Conservation (phyloP, 2,888 invertebrate species). For the Plebejus argus region DNA sequence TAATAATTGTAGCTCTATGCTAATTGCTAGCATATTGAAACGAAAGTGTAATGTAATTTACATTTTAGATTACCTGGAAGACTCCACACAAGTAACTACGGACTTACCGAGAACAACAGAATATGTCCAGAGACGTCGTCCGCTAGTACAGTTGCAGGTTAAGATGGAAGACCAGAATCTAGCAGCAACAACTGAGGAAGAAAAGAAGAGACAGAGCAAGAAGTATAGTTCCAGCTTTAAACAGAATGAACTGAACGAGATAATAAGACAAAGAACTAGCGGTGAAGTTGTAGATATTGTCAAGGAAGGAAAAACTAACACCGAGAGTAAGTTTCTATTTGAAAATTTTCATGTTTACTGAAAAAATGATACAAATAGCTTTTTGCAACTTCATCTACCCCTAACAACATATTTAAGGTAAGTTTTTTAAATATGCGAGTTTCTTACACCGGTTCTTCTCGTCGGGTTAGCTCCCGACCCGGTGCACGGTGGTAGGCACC, state of each 20-base stretch:
- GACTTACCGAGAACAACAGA: slow-evolving; percentile 47
- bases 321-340: slow-evolving; percentile 53
- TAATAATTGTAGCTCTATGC: no score
- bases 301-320: slow-evolving; percentile 54
- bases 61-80: slow-evolving; percentile 62
- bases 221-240: slow-evolving; percentile 71
- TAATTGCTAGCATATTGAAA: no score
- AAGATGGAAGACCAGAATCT: slow-evolving; percentile 63
- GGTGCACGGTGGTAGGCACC: no score
- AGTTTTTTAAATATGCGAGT: no score
- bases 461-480: no score
- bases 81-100: slow-evolving; percentile 55
- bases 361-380: background rate
- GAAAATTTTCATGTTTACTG: background rate
- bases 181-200: slow-evolving; percentile 70
- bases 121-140: slow-evolving; percentile 64
- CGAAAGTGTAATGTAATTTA: background rate
- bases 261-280: slow-evolving; percentile 53
- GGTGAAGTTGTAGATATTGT: slow-evolving; percentile 50
- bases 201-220: slow-evolving; percentile 72
- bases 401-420: no score
- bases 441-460: no score
- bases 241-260: slow-evolving; percentile 66
- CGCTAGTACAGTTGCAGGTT: slow-evolving; percentile 61
- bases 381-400: no score